Evolutionary conservation across 1,140 invertebrate genomes (phyloP).

Genomic region (Drosophila orena): DNA sequence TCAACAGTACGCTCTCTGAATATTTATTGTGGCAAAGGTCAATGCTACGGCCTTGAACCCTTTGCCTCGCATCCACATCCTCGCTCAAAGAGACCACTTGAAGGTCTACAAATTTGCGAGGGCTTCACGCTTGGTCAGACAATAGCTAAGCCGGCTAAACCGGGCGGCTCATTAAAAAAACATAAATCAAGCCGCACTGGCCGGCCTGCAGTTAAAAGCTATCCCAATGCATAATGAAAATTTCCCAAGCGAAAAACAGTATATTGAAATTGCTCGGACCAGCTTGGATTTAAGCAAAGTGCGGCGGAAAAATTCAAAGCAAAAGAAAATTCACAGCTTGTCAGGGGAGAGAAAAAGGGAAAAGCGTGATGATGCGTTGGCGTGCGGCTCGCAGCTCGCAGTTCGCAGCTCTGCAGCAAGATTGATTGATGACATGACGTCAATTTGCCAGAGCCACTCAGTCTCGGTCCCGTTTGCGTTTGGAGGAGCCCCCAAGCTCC

Average conservation of each 20-base stretch:
- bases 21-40: slow-evolving; percentile 62
- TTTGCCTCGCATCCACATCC: not conserved
- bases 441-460: slow-evolving; percentile 62
- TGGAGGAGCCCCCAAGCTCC: not conserved
- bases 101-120: slow-evolving; percentile 20
- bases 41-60: slow-evolving; percentile 62
- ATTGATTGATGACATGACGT: slow-evolving; percentile 81
- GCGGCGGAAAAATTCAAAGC: not conserved
- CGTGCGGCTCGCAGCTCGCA: slow-evolving; percentile 37
- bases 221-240: slow-evolving; percentile 51
- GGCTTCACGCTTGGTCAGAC: slow-evolving; percentile 39
- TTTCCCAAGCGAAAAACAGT: slow-evolving; percentile 21
- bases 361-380: slow-evolving; percentile 65
- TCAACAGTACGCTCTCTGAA: slow-evolving; percentile 28
- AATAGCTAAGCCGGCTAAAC: slow-evolving; percentile 19
- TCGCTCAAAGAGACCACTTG: slow-evolving; percentile 6
- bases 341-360: slow-evolving; percentile 17
- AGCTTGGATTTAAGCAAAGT: slow-evolving; percentile 22
- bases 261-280: slow-evolving; percentile 41
- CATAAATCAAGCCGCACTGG: slow-evolving; percentile 67
- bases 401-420: slow-evolving; percentile 57
- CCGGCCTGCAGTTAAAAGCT: slow-evolving; percentile 26
- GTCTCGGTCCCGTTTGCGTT: not conserved
- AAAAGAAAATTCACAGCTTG: slow-evolving; percentile 54
- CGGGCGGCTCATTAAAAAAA: slow-evolving; percentile 69